A percentile compares a stretch with the other conserved stretches of the same genome.
phyloP scores from a whole-genome alignment of 1,140 invertebrate species.

The Nebria ingens region DNA sequence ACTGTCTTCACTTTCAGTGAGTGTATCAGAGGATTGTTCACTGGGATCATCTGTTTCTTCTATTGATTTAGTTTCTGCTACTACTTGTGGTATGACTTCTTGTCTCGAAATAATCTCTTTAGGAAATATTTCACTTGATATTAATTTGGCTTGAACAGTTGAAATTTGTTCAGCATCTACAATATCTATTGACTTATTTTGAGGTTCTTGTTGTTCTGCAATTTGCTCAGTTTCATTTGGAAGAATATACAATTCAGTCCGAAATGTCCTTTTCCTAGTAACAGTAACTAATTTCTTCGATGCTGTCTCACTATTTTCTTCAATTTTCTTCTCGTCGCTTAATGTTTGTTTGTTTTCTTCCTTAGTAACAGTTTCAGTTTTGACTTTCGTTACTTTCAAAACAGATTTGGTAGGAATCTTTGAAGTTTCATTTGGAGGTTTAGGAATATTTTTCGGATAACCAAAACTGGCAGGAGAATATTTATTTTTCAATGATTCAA shows the following conservation, averaged over 20 bases:
- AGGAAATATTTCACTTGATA: constrained; percentile 2
- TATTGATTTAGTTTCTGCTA: not conserved
- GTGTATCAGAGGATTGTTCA: constrained; percentile 1
- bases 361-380: not conserved
- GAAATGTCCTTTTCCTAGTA: not conserved
- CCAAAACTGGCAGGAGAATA: constrained; percentile 22
- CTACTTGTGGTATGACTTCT: not conserved
- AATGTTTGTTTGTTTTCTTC: not conserved
- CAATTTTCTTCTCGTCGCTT: not conserved
- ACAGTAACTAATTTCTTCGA: not conserved
- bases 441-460: constrained; percentile 11
- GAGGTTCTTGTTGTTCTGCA: too few species aligned
- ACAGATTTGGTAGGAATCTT: not conserved
- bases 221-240: not conserved
- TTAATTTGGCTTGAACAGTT: not conserved
- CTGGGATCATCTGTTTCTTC: not conserved
- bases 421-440: not conserved
- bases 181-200: not conserved
- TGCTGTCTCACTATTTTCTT: not conserved
- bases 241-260: not conserved
- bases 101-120: too few species aligned
- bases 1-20: constrained; percentile 3
- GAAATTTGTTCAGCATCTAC: not conserved
- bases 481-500: constrained; percentile 18
- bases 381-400: not conserved